Evolutionary conservation across 2,888 invertebrate species (phyloP).

Genomic region (Ischnus inquisitorius): DNA sequence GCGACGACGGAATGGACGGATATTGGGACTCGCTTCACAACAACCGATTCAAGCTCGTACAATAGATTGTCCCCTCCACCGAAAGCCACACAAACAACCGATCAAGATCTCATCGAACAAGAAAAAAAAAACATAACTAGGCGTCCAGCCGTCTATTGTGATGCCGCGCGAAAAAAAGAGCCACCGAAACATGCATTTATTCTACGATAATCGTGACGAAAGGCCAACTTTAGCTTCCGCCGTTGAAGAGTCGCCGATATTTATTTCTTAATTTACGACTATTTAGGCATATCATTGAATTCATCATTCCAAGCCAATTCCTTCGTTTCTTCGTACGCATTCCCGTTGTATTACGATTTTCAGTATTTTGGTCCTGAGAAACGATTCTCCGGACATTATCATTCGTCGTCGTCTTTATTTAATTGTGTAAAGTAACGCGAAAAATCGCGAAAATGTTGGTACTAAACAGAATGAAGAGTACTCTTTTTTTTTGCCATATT

Average conservation of each 20-base stretch:
- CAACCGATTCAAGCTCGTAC: constrained; percentile 71
- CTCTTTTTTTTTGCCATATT: background rate
- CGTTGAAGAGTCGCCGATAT: background rate
- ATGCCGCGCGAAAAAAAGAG: constrained; percentile 22
- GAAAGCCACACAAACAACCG: constrained; percentile 21
- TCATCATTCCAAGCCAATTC: background rate
- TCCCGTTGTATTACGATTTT: constrained; percentile 40
- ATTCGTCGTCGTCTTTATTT: too few relatives aligned
- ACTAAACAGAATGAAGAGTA: background rate
- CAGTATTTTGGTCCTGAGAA: constrained; percentile 57
- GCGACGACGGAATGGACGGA: constrained; percentile 59
- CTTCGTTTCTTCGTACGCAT: background rate
- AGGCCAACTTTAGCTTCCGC: background rate
- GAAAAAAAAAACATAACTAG: constrained; percentile 8
- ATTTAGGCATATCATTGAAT: constrained; percentile 17
- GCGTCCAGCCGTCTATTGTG: constrained; percentile 2
- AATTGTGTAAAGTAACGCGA: too few relatives aligned
- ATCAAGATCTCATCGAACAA: constrained; percentile 2
- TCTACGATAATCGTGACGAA: constrained; percentile 12
- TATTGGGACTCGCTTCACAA: constrained; percentile 67
- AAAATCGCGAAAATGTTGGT: too few relatives aligned
- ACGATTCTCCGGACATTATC: background rate
- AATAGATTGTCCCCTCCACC: constrained; percentile 65
- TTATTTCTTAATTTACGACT: constrained; percentile 2
- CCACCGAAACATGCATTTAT: constrained; percentile 25